These are phyloP conservation scores for Parasteatoda tepidariorum DNA, from an alignment of 1,140 invertebrate genomes.

Conservation along the genomic window DNA sequence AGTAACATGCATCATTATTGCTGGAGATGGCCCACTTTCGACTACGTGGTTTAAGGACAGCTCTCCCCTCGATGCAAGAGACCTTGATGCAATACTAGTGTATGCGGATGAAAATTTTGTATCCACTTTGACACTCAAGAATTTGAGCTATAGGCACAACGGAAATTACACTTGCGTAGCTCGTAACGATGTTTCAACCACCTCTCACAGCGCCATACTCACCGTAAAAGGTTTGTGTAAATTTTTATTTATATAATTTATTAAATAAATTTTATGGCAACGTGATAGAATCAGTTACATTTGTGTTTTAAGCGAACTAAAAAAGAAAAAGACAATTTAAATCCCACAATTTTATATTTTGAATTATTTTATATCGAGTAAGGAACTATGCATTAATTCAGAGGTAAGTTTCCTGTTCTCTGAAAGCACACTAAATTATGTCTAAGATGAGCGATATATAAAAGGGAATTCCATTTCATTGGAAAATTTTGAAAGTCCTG, in stretches of 20 bases:
- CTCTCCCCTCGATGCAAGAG: slow-evolving; percentile 27
- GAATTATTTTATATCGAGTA: no score
- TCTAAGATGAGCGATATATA: no score
- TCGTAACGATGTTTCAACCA: slow-evolving; percentile 70
- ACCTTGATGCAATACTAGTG: slow-evolving; percentile 42
- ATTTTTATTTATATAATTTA: neutral
- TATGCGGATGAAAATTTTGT: slow-evolving; percentile 65
- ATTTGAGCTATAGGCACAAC: slow-evolving; percentile 69
- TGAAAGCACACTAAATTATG: no score
- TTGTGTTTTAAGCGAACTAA: neutral
- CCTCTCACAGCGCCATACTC: slow-evolving; percentile 69
- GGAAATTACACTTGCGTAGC: slow-evolving; percentile 74
- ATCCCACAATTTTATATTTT: no score
- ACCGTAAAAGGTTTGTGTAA: slow-evolving; percentile 30
- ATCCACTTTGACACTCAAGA: slow-evolving; percentile 68
- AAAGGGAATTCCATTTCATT: no score
- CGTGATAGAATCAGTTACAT: no score
- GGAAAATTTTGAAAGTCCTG: no score
- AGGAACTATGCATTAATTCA: no score
- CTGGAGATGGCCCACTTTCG: slow-evolving; percentile 71
- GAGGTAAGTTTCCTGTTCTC: no score
- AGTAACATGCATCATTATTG: slow-evolving; percentile 68
- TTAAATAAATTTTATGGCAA: no score
- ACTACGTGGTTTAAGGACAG: slow-evolving; percentile 75
- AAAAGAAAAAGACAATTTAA: neutral